Evolutionary conservation across 64 coral and sea anemone species (phyloP).

Genomic region (Pachyseris speciosa): DNA sequence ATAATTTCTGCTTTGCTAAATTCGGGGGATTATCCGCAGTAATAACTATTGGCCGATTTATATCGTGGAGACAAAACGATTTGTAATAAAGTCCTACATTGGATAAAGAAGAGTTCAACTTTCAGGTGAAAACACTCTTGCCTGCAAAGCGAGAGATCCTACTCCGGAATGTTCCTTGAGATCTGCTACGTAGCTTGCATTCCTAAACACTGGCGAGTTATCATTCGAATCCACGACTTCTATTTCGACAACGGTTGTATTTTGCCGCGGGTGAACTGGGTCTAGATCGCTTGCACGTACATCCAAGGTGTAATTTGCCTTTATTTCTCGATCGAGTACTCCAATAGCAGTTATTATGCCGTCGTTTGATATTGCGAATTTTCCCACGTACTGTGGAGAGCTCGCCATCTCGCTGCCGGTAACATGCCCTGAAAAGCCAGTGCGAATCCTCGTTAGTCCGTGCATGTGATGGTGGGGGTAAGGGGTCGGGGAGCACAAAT

Average conservation of each 20-base stretch:
- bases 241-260: constrained; percentile 82
- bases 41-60: too few species aligned
- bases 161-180: constrained; percentile 68
- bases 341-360: constrained; percentile 68
- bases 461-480: too few species aligned
- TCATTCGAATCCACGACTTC: constrained; percentile 82
- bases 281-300: constrained; percentile 80
- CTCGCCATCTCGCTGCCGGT: constrained; percentile 84
- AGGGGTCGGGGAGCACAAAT: too few species aligned
- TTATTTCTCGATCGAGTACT: constrained; percentile 72
- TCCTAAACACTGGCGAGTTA: constrained; percentile 79
- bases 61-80: too few species aligned
- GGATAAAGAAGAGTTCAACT: background rate
- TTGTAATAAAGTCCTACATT: too few species aligned
- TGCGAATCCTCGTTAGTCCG: too few species aligned
- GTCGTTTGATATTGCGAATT: constrained; percentile 66
- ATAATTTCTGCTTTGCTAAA: too few species aligned
- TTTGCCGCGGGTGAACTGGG: constrained; percentile 66
- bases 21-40: too few species aligned
- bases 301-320: constrained; percentile 77
- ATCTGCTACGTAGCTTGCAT: constrained; percentile 64
- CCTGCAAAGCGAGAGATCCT: constrained; percentile 62
- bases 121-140: background rate
- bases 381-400: constrained; percentile 37
- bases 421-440: constrained; percentile 64